Evolutionary conservation across 2,888 invertebrate species (phyloP), one percentile per base, ranked within the genome.

Genomic region (Amblyteles armatorius): DNA sequence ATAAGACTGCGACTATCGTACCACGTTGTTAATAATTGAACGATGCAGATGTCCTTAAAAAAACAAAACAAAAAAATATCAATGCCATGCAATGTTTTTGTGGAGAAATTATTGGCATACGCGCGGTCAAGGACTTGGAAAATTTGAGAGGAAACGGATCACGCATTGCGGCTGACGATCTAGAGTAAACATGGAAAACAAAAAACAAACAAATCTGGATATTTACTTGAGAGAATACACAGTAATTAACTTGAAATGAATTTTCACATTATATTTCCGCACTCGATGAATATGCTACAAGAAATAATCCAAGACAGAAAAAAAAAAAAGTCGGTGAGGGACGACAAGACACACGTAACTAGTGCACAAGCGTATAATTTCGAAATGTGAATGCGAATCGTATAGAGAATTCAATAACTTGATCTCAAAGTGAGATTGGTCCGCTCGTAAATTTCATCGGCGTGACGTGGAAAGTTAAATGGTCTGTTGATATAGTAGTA

Each of bases 41-140:
- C 9, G 11, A 5, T 5, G 40, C 0, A 40, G 2, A 40, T 11
- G 40, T 40, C 40, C 40, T 40, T 40, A 55, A 73, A 72, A 72
- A 72, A 36, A 44, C 57, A 74, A 74, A 71, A 33, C 55, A 52
- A 73, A 57, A n/a, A 67, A 67, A 48, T 29, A 63, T 72, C 26
- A 67, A 69, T 63, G 69, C 65, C 68, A 57, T 50, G 65, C 19
- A 73, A 81, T 67, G 57, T 57, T 63, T 44, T 48, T 68, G 44
- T 40, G 83, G 50, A 77, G 73, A 82, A 55, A 65, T 40, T 69
- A 50, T 79, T 76, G 86, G 84, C 76, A 81, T 69, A 60, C 57
- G 80, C 80, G 80, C 76, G 86, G 82, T 87, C 83, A 81, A 84
- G 80, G 82, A 78, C 86, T 86, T 87, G 86, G 87, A 83, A 86